Evolutionary conservation across 2,113 vertebrate species (phyloP), one percentile per base, ranked within the genome.

Genomic region (Panthera uncia): DNA sequence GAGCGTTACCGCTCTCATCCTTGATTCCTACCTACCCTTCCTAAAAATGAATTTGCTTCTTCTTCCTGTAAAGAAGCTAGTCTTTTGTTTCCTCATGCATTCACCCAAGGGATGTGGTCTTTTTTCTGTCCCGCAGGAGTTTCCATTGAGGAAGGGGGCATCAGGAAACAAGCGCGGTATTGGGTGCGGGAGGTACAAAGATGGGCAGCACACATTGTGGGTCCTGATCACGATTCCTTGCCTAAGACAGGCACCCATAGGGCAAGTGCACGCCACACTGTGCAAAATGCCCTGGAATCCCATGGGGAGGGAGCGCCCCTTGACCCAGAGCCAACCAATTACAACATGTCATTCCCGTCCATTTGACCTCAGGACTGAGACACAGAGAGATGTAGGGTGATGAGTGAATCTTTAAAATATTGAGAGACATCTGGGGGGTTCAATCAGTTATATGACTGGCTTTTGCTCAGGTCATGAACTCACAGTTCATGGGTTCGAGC

Each of bases 141-240:
- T 63, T 8, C 23, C 19, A 61, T 23, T 5, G 14, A 76, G 11
- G 15, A 48, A 38, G 6, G 27, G 23, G 31, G 2, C 1, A 2
- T 31, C 4, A 1, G 27, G n/a, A 48, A 38, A 15, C 16, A 29
- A 36, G 13, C 3, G 19, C 0, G 0, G 23, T 38, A 31, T 14
- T 27, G 2, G 55, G 3, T 13, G 7, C 14, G 21, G 14, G 38
- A 57, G 7, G 4, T n/a, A 48, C 16, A 76, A 88, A 63, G 27
- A 4, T 5, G 52, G 74, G 48, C 76, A 23, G 36, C 48, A 15
- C 29, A 52, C 19, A 48, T 45, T 41, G 45, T 4, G 23, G 21
- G 61, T 84, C 21, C 18, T 27, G 3, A 45, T 63, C 68, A 48
- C 52, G 82, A 81, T 33, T 81, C 41, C 1, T 68, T 93, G 48